Evolutionary conservation across 2,888 invertebrate species (phyloP).

Genomic region (Scaptomyza caliginosa): DNA sequence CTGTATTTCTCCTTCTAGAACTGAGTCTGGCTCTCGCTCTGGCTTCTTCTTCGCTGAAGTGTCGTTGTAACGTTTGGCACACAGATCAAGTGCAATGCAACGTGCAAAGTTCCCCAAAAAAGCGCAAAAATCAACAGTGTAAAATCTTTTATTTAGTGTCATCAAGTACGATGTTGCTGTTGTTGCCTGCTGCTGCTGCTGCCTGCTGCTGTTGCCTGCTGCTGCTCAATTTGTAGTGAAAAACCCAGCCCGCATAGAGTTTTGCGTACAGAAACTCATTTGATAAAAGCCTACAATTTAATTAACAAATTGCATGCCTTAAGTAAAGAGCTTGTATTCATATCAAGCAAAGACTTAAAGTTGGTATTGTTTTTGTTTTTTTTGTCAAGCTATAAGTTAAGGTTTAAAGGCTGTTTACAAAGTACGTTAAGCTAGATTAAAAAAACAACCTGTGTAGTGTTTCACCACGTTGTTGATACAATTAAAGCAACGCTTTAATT

Average conservation of each 20-base stretch:
- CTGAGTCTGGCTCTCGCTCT: not conserved
- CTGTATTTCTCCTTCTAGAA: not conserved
- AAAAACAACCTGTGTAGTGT: slow-evolving; percentile 16
- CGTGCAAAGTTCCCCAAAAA: slow-evolving; percentile 75
- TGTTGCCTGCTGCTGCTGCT: slow-evolving; percentile 10
- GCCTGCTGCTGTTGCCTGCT: slow-evolving; percentile 8
- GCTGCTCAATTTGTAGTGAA: slow-evolving; percentile 48
- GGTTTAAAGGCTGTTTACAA: slow-evolving; percentile 15
- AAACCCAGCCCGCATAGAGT: slow-evolving; percentile 53
- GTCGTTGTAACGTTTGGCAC: slow-evolving; percentile 79
- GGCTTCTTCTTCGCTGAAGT: slow-evolving; percentile 52
- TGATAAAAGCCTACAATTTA: slow-evolving; percentile 70
- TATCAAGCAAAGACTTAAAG: not conserved
- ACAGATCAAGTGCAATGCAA: slow-evolving; percentile 80
- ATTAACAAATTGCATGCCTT: slow-evolving; percentile 65
- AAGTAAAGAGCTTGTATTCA: slow-evolving; percentile 13
- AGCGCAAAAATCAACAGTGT: slow-evolving; percentile 79
- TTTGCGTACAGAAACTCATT: slow-evolving; percentile 51
- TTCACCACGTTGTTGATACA: slow-evolving; percentile 19
- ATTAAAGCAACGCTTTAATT: slow-evolving; percentile 50
- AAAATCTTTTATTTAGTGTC: slow-evolving; percentile 80
- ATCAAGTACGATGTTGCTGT: slow-evolving; percentile 62
- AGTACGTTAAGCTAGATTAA: slow-evolving; percentile 35
- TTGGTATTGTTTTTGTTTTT: not conserved
- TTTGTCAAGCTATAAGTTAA: not conserved